Evolutionary conservation across 2,888 invertebrate species (phyloP).

Genomic region (Meloe dianella): DNA sequence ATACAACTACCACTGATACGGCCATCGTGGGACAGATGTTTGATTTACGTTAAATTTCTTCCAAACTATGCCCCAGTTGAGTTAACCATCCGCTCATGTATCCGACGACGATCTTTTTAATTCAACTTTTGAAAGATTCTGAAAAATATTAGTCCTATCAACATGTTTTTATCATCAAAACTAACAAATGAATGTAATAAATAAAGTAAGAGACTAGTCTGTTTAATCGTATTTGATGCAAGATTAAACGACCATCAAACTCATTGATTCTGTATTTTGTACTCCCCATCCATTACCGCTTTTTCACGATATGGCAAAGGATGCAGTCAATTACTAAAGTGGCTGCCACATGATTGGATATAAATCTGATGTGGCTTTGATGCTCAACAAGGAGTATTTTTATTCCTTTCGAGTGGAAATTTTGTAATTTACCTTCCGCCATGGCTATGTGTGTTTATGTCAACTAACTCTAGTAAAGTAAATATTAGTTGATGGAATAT

Average conservation of each 20-base stretch:
- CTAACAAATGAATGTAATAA: slow-evolving; percentile 16
- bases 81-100: background rate
- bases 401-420: slow-evolving; percentile 54
- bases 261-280: slow-evolving; percentile 32
- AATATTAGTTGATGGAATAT: slow-evolving; percentile 54
- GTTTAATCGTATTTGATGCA: slow-evolving; percentile 55
- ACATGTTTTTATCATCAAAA: background rate
- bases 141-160: background rate
- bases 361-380: slow-evolving; percentile 51
- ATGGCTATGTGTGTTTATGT: slow-evolving; percentile 53
- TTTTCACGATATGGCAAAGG: slow-evolving; percentile 49
- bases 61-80: background rate
- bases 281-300: slow-evolving; percentile 33
- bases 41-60: slow-evolving; percentile 39
- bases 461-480: slow-evolving; percentile 58
- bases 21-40: slow-evolving; percentile 40
- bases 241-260: slow-evolving; percentile 53
- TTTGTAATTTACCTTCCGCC: slow-evolving; percentile 44
- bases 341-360: slow-evolving; percentile 52
- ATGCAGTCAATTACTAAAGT: slow-evolving; percentile 55
- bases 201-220: slow-evolving; percentile 22
- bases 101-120: background rate
- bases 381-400: slow-evolving; percentile 55
- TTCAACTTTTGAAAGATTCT: background rate
- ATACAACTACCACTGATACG: slow-evolving; percentile 45